Conservation (phyloP, 2,888 invertebrate species). For the Lapara coniferarum region DNA sequence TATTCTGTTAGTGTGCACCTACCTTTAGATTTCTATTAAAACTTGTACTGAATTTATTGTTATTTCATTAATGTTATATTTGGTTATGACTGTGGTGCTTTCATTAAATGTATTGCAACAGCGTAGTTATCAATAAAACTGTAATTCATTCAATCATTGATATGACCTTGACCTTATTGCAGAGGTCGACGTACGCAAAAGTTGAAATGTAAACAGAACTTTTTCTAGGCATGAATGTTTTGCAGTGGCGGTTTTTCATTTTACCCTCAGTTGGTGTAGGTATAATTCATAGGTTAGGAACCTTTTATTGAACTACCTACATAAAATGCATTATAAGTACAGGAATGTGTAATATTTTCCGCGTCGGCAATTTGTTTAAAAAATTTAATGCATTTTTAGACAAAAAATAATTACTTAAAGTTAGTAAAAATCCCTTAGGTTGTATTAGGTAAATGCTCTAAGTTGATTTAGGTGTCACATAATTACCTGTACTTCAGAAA, state of each 20-base stretch:
- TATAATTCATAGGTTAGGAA: too few relatives aligned
- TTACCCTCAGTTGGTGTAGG: not conserved
- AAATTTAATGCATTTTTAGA: too few relatives aligned
- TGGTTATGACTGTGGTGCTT: not conserved
- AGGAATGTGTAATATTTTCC: too few relatives aligned
- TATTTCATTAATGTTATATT: not conserved
- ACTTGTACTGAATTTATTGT: not conserved
- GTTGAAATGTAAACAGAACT: conserved; percentile 14
- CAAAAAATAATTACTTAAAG: too few relatives aligned
- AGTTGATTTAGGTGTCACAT: too few relatives aligned
- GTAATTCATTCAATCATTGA: conserved; percentile 11
- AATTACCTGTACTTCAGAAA: too few relatives aligned
- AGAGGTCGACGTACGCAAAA: conserved; percentile 19
- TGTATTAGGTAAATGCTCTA: too few relatives aligned
- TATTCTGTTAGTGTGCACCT: conserved; percentile 8
- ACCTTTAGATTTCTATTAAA: not conserved
- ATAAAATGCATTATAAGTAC: too few relatives aligned
- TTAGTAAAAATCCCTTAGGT: too few relatives aligned
- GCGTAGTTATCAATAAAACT: not conserved
- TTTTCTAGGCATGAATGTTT: not conserved
- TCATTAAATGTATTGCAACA: not conserved
- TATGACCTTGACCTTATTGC: conserved; percentile 25
- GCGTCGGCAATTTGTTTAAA: too few relatives aligned
- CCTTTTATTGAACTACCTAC: too few relatives aligned
- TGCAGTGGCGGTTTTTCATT: not conserved